Percentiles rank a stretch among this genome's conserved stretches.
phyloP scores from a whole-genome alignment of 2,888 invertebrate species.

The Philopedon plagiatum region DNA sequence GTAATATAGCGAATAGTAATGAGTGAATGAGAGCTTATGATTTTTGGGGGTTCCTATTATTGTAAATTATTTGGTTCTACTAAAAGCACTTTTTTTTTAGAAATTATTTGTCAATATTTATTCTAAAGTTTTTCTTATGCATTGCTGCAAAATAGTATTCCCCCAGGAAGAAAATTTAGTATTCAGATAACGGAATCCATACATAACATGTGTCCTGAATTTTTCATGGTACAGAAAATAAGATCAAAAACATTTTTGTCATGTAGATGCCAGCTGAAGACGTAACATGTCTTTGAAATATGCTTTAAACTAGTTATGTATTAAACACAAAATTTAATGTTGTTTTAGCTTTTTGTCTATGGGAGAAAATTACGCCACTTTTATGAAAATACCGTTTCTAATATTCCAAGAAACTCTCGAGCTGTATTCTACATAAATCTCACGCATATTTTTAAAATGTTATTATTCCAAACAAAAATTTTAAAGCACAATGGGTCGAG shows the following conservation, averaged over 20 bases:
- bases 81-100: too few species aligned
- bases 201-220: conserved; percentile 62
- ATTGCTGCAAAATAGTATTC: conserved; percentile 22
- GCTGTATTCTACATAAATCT: neutral
- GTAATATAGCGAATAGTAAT: too few species aligned
- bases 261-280: conserved; percentile 55
- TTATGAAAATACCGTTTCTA: neutral
- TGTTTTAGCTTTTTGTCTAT: neutral
- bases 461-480: conserved; percentile 34
- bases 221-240: conserved; percentile 60
- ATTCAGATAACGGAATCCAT: conserved; percentile 57
- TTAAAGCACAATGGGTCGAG: conserved; percentile 28
- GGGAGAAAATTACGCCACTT: neutral
- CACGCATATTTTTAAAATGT: conserved; percentile 31
- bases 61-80: too few species aligned
- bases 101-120: too few species aligned
- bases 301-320: conserved; percentile 27
- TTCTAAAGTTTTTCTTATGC: conserved; percentile 17
- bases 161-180: conserved; percentile 50
- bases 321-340: neutral
- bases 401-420: neutral
- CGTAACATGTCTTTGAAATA: conserved; percentile 56
- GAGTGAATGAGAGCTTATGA: too few species aligned
- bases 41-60: too few species aligned
- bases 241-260: conserved; percentile 64